Evolutionary conservation across 2,113 vertebrate species (phyloP), one percentile per base, ranked within the genome.

Genomic region (Corythornis cristatus): DNA sequence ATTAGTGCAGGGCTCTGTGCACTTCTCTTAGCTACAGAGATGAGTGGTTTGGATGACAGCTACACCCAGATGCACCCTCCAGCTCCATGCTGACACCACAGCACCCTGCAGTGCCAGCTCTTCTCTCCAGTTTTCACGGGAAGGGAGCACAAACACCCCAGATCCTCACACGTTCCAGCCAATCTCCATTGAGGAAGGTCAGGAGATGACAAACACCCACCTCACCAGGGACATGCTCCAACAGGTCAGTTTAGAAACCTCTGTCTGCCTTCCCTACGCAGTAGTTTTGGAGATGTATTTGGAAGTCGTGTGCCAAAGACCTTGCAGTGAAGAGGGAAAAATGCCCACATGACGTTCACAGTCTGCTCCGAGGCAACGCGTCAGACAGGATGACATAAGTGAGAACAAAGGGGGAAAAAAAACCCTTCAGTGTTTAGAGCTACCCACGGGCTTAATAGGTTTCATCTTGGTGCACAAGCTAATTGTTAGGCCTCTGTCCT

Each of bases 361-460:
- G 62, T 16, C 58, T 76, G 28, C 17, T 90, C 74, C 54, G 70
- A 84, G 54, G 54, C 64, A 62, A 65, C 16, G 25, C 42, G 50
- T 72, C 62, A 88, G 77, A 89, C n/a, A 64, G 75, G 61, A 73
- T 66, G 42, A 88, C 45, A n/a, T 60, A 90, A 89, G 56, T 79
- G 42, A 53, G 2, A 37, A 37, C 37, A 37, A 37, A 37, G 37
- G 37, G 37, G 45, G 7, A 48, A 48, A 83, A 58, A 75, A 84
- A 85, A 75, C 37, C 48, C 21, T 25, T 61, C 79, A 60, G 21
- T 25, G 28, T 91, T 80, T 17, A 83, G 60, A 89, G 43, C 62
- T 87, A 19, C 2, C 0, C 13, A 19, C 33, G 25, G 26, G 46
- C 66, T 40, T 79, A 86, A 92, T 15, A 35, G 65, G 35, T 73